Percentiles rank a stretch among this genome's conserved stretches.
Evolutionary conservation across 2,113 vertebrate genomes (phyloP).

Genomic region (Ictidomys tridecemlineatus): DNA sequence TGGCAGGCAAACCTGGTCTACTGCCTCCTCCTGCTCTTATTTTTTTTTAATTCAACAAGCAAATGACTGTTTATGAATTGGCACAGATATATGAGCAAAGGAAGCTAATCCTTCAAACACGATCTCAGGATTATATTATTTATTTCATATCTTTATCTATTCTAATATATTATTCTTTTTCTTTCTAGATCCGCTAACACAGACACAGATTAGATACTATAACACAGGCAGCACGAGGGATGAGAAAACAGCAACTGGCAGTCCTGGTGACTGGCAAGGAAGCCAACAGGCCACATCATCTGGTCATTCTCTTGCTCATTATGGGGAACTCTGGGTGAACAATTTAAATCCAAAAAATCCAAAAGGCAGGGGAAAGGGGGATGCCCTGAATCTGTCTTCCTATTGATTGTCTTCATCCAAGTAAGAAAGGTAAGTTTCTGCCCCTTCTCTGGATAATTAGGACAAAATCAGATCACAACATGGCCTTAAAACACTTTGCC

Average conservation of each 20-base stretch:
- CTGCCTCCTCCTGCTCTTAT: not conserved
- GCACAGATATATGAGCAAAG: not conserved
- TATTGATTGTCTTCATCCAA: not conserved
- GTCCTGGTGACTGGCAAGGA: not conserved
- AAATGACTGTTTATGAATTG: not conserved
- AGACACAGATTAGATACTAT: not conserved
- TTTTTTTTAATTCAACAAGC: not conserved
- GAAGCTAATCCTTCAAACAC: not conserved
- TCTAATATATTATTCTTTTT: not conserved
- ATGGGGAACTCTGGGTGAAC: not conserved
- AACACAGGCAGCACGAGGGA: not conserved
- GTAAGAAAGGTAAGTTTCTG: not conserved
- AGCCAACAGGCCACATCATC: fast-evolving
- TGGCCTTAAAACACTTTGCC: not conserved
- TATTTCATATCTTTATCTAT: not conserved
- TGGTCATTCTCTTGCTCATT: conserved; percentile 7
- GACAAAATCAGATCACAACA: not conserved
- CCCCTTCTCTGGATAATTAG: not conserved
- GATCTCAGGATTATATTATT: not conserved
- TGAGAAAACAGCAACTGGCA: not conserved
- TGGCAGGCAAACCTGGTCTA: not conserved
- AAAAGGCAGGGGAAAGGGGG: not conserved
- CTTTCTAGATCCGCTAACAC: not conserved
- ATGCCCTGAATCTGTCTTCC: conserved; percentile 29
- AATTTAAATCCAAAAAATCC: conserved; percentile 12